Evolutionary conservation across 2,888 invertebrate genomes (phyloP), one percentile per base, ranked within the genome.

Genomic region (Eupsilia transversa): DNA sequence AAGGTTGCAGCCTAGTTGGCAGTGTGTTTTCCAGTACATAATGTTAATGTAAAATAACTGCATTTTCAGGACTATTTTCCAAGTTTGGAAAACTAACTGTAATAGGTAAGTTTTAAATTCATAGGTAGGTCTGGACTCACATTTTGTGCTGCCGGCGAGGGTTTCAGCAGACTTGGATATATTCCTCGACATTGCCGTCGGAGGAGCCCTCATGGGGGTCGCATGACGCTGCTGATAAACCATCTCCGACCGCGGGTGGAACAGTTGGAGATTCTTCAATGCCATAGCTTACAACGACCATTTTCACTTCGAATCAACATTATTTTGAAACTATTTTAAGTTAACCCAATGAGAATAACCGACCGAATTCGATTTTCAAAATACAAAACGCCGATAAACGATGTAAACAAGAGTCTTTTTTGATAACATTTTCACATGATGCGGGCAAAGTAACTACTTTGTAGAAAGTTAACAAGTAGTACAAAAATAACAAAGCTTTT

Each of bases 91-190:
- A 49, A 52, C 23, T 7, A 10, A 23, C 2, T 35, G 4, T 43
- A 41, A 0, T 66, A 23, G 1, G n/a, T 7, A 46, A 5, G 0
- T 35, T 5, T 38, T 17, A 1, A 38, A 30, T 12, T 23, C 23
- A 3, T 66, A 30, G 23, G 41, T n/a, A 27, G 10, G 1, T 41
- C 5, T 17, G 33, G 7, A 73, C 69, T 71, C 49, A 80, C 91
- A 90, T 90, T 92, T 94, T 7, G 91, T 90, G 56, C 91, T 91
- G 12, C 93, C 94, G 23, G 91, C 92, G 33, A 96, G 89, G 7
- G 94, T 93, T 81, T 96, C 96, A 70, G 96, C 96, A 49, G 96
- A 96, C 77, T 92, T 94, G 3, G 96, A 96, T 23, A 96, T 91
- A 77, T 86, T 93, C 77, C 94, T 93, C 0, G 94, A 94, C 7